phyloP scores from a whole-genome alignment of 2,113 vertebrate genomes.

The Hipposideros armiger region DNA sequence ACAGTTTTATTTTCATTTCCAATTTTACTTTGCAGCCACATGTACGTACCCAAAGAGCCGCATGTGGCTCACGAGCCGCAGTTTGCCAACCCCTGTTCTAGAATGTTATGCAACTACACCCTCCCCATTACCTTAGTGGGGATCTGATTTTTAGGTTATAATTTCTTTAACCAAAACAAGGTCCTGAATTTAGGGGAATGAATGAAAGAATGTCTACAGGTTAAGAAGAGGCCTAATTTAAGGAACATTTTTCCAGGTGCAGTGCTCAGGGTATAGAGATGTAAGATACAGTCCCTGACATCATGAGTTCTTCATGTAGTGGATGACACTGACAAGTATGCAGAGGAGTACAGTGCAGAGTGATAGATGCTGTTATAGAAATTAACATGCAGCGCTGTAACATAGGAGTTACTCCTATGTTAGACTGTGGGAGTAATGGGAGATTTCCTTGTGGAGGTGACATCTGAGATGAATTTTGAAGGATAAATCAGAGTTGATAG shows the following conservation, averaged over 20 bases:
- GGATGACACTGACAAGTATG: neutral
- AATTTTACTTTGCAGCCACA: too few species aligned
- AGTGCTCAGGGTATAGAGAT: neutral
- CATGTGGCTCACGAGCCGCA: too few species aligned
- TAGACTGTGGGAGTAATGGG: neutral
- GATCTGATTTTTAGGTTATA: neutral
- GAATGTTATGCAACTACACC: neutral
- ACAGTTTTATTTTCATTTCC: too few species aligned
- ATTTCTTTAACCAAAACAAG: slow-evolving; percentile 44
- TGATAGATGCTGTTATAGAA: too few species aligned
- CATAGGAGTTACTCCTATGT: neutral
- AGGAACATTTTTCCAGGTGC: neutral
- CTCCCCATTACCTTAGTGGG: neutral
- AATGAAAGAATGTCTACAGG: neutral
- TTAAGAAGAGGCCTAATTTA: neutral
- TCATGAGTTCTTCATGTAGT: neutral
- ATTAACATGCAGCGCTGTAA: neutral
- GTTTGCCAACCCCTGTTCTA: neutral
- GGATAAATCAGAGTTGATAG: neutral
- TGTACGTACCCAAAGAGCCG: too few species aligned
- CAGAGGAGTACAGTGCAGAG: neutral
- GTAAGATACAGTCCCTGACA: neutral
- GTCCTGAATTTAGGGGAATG: neutral
- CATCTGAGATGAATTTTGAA: neutral
- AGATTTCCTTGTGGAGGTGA: neutral